These are phyloP conservation scores for Babyrousa celebensis DNA, from an alignment of 2,797 vertebrate species.

Conservation along the genomic window DNA sequence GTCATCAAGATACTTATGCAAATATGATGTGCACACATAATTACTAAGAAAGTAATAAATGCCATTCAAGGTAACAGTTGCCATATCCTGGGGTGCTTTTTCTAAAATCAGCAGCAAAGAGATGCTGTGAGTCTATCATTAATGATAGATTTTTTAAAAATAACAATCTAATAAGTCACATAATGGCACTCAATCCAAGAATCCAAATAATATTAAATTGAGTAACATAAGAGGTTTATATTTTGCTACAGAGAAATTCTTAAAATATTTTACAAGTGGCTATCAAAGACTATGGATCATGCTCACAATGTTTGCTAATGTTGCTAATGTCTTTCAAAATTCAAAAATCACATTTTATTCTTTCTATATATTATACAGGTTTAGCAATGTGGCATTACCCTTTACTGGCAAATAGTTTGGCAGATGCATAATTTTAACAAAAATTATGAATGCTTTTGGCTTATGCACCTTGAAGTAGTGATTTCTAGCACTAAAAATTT, in stretches of 20 bases:
- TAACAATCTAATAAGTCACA: constrained; percentile 53
- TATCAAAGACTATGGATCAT: neutral
- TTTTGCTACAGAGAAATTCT: constrained; percentile 13
- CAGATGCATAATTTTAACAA: neutral
- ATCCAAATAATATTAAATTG: constrained; percentile 76
- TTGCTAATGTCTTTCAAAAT: neutral
- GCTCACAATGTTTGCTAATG: neutral
- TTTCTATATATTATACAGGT: neutral
- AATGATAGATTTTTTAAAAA: constrained; percentile 63
- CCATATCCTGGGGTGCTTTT: constrained; percentile 66
- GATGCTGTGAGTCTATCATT: constrained; percentile 60
- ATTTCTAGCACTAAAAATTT: neutral
- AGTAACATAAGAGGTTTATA: constrained; percentile 53
- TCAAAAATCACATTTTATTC: neutral
- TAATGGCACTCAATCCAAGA: neutral
- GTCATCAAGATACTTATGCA: constrained; percentile 74
- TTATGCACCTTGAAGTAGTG: neutral
- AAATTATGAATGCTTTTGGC: neutral
- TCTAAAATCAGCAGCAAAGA: constrained; percentile 59
- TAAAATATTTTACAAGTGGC: neutral
- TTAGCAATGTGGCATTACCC: neutral
- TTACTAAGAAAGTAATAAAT: constrained; percentile 74
- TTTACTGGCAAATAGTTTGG: neutral
- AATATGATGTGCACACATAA: constrained; percentile 47
- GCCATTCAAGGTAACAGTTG: constrained; percentile 73